These are phyloP conservation scores for Sylvilagus floridanus DNA, from an alignment of 2,797 vertebrate genomes.

Conservation along the genomic window DNA sequence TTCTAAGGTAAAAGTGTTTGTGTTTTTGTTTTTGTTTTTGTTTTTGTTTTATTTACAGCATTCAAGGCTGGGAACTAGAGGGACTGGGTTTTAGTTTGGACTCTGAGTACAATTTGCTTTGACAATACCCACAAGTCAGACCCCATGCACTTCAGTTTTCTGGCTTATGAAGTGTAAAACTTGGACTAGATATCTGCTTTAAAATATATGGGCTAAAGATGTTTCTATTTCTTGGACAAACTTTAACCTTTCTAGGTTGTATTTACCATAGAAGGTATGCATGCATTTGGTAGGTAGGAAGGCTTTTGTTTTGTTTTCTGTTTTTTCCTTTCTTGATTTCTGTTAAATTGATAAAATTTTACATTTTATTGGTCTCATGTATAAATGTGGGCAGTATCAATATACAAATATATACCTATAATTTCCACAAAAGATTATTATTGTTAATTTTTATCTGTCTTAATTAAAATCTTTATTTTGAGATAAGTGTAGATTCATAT, in stretches of 20 bases:
- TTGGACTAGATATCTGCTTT: background rate
- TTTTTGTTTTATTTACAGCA: slow-evolving; percentile 29
- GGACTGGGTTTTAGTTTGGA: background rate
- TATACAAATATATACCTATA: background rate
- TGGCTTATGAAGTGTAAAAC: slow-evolving; percentile 41
- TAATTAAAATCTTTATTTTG: background rate
- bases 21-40: background rate
- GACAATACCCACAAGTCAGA: background rate
- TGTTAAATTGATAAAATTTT: slow-evolving; percentile 3
- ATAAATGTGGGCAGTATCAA: background rate
- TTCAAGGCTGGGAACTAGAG: background rate
- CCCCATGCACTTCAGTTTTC: background rate
- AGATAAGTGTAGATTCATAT: background rate
- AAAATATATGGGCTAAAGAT: background rate
- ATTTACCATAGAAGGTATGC: background rate
- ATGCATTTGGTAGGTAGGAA: background rate
- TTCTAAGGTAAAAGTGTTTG: slow-evolving; percentile 16
- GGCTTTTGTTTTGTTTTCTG: slow-evolving; percentile 6
- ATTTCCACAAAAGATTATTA: background rate
- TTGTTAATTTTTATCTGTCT: background rate
- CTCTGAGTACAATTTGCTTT: slow-evolving; percentile 6
- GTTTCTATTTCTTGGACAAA: slow-evolving; percentile 33
- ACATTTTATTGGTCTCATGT: background rate
- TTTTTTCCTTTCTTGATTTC: background rate
- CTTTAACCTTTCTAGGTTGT: background rate